Evolutionary conservation across 2,113 vertebrate species (phyloP).

Genomic region (Ivindomyrus marchei): DNA sequence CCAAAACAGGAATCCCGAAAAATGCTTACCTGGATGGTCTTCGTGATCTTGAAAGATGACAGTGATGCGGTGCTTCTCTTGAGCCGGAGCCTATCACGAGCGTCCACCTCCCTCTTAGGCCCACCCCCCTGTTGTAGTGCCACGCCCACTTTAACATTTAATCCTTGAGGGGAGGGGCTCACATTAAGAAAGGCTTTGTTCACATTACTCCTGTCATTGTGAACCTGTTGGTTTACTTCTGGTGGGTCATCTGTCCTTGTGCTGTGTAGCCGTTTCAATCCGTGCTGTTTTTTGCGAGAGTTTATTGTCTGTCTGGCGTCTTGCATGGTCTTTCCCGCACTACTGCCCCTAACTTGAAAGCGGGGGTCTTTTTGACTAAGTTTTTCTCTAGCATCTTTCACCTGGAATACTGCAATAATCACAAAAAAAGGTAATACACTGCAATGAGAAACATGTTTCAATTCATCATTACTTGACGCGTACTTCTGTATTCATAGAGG

Average conservation of each 20-base stretch:
- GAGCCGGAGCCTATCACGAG: slow-evolving; percentile 84
- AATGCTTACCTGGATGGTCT: slow-evolving; percentile 82
- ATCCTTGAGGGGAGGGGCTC: slow-evolving; percentile 35
- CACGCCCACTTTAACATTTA: slow-evolving; percentile 40
- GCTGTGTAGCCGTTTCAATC: slow-evolving; percentile 32
- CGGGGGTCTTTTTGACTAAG: slow-evolving; percentile 84
- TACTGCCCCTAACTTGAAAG: slow-evolving; percentile 80
- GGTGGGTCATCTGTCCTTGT: slow-evolving; percentile 29
- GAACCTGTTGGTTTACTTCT: slow-evolving; percentile 42
- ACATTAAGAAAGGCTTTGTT: slow-evolving; percentile 19
- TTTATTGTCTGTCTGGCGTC: slow-evolving; percentile 92
- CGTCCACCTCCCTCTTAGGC: slow-evolving; percentile 75
- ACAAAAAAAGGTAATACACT: not conserved
- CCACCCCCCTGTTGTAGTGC: slow-evolving; percentile 52
- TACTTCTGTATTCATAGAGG: not conserved
- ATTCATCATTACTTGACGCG: not conserved
- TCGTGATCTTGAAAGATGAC: slow-evolving; percentile 83
- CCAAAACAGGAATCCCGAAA: not conserved
- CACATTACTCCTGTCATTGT: slow-evolving; percentile 35
- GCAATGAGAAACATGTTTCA: not conserved
- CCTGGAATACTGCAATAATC: slow-evolving; percentile 49
- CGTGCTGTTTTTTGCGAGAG: slow-evolving; percentile 75
- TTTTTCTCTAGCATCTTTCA: slow-evolving; percentile 89
- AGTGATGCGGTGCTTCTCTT: slow-evolving; percentile 68
- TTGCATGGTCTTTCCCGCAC: slow-evolving; percentile 51